phyloP scores from a whole-genome alignment of 2,113 vertebrate genomes.

The Benitochromis conjunctus region DNA sequence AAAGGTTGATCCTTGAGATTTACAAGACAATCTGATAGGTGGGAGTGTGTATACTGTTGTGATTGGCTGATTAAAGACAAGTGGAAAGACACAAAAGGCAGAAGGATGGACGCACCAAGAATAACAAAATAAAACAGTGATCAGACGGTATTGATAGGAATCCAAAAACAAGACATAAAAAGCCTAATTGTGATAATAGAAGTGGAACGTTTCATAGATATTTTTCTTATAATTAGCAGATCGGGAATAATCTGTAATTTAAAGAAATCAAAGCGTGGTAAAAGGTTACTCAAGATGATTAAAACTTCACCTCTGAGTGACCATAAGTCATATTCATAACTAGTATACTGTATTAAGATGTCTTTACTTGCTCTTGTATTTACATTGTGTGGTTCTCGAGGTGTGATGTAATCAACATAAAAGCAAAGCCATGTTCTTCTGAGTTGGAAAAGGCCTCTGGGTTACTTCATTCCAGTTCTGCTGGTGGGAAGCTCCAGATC shows the following conservation, averaged over 20 bases:
- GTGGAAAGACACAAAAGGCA: background rate
- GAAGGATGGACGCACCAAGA: background rate
- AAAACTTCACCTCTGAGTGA: background rate
- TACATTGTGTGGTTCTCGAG: background rate
- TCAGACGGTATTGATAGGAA: background rate
- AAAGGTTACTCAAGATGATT: rapidly evolving
- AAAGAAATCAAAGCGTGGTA: background rate
- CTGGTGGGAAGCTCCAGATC: background rate
- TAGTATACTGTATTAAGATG: background rate
- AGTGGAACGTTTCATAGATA: background rate
- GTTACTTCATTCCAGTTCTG: background rate
- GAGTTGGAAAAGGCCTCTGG: background rate
- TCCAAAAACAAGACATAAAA: background rate
- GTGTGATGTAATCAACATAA: background rate
- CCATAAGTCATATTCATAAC: background rate
- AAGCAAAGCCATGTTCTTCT: background rate
- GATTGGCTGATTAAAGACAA: background rate
- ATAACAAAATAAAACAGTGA: background rate
- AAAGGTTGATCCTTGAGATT: background rate
- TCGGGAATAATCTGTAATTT: background rate
- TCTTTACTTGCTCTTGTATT: background rate
- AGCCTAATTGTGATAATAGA: background rate
- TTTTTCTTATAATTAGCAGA: background rate
- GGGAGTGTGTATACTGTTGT: background rate
- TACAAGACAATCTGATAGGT: background rate